Evolutionary conservation across 2,797 vertebrate species (phyloP).

Genomic region (Sarcophilus harrisii): DNA sequence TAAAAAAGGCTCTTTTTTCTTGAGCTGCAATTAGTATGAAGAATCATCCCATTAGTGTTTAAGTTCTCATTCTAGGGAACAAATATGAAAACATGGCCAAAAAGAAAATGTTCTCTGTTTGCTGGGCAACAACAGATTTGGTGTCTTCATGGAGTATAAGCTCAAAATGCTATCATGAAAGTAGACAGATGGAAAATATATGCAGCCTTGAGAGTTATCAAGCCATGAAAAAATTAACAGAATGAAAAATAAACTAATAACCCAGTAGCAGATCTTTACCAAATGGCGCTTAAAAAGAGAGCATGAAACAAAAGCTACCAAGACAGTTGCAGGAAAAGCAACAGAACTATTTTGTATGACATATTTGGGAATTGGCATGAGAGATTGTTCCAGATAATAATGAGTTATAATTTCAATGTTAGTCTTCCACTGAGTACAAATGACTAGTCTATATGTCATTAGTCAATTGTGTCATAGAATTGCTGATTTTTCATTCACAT

Average conservation of each 20-base stretch:
- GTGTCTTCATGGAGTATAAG: conserved; percentile 39
- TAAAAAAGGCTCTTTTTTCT: neutral
- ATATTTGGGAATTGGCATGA: conserved; percentile 58
- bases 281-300: conserved; percentile 47
- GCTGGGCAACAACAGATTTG: conserved; percentile 49
- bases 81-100: neutral
- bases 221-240: conserved; percentile 75
- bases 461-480: conserved; percentile 51
- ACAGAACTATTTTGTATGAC: conserved; percentile 65
- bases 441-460: conserved; percentile 60
- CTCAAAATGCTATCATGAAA: conserved; percentile 59
- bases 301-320: conserved; percentile 41
- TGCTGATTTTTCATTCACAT: conserved; percentile 49
- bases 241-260: conserved; percentile 65
- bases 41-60: neutral
- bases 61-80: neutral
- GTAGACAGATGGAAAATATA: conserved; percentile 69
- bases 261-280: conserved; percentile 52
- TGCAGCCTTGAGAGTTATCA: conserved; percentile 55
- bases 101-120: conserved; percentile 55
- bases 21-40: neutral
- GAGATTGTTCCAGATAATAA: conserved; percentile 64
- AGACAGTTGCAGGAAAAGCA: conserved; percentile 61
- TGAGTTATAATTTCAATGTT: conserved; percentile 55
- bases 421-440: conserved; percentile 62